Percentiles rank a stretch among this genome's conserved stretches.
phyloP scores from a whole-genome alignment of 2,888 invertebrate genomes.

The Idaea straminata region DNA sequence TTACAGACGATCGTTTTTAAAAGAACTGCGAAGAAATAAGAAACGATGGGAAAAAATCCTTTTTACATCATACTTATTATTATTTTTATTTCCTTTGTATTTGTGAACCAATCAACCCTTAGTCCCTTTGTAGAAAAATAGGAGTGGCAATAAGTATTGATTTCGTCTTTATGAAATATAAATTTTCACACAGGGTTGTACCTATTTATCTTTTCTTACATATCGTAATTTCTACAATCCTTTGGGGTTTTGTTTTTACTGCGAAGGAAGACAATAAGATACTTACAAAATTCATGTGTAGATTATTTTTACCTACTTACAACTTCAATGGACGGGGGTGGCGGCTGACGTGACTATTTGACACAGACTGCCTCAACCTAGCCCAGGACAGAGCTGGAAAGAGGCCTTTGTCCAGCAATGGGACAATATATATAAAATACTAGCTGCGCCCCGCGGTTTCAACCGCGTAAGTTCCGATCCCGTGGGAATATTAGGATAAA shows the following conservation, averaged over 20 bases:
- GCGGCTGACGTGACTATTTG: too few relatives aligned
- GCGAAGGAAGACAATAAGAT: neutral
- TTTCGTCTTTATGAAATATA: neutral
- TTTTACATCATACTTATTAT: neutral
- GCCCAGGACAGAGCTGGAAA: too few relatives aligned
- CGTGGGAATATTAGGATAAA: too few relatives aligned
- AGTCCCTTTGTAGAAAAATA: neutral
- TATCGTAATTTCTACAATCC: neutral
- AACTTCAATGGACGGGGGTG: too few relatives aligned
- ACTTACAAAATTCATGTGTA: too few relatives aligned
- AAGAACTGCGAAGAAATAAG: neutral
- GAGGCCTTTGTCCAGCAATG: too few relatives aligned
- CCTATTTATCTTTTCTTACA: neutral
- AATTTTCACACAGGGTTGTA: neutral
- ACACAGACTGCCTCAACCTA: too few relatives aligned
- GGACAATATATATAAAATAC: too few relatives aligned
- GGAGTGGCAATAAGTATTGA: neutral
- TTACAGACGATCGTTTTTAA: neutral
- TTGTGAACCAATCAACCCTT: neutral
- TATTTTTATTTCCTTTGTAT: neutral
- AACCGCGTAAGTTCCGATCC: too few relatives aligned
- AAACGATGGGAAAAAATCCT: neutral
- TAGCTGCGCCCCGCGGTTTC: too few relatives aligned
- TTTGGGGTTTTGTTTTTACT: neutral
- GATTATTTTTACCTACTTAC: too few relatives aligned